Evolutionary conservation across 2,888 invertebrate genomes (phyloP).

Genomic region (Mesopsocus fuscifrons): DNA sequence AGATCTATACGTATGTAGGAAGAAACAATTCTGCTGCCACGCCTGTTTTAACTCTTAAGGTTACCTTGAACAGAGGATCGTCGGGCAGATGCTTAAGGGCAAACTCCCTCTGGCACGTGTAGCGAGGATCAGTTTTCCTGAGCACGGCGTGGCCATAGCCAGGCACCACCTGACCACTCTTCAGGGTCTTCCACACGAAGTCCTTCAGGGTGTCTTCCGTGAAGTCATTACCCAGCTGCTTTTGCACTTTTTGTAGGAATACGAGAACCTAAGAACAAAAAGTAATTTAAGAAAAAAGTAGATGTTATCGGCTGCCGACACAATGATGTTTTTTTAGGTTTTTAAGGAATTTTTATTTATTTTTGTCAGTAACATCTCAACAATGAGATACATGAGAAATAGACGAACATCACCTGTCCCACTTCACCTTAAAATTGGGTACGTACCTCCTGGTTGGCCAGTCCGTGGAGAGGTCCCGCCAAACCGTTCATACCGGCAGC

Average conservation of each 20-base stretch:
- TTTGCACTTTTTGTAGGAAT: constrained; percentile 80
- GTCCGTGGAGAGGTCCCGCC: constrained; percentile 88
- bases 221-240: constrained; percentile 66
- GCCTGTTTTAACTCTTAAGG: no score
- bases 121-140: constrained; percentile 83
- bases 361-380: no score
- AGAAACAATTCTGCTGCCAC: no score
- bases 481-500: constrained; percentile 86
- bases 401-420: no score
- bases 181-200: constrained; percentile 93
- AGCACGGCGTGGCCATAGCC: constrained; percentile 94
- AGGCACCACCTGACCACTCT: constrained; percentile 90
- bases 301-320: constrained; percentile 4
- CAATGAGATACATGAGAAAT: no score
- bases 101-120: constrained; percentile 86
- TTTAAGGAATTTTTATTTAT: constrained; percentile 12
- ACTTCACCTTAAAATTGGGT: no score
- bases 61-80: constrained; percentile 69
- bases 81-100: constrained; percentile 84
- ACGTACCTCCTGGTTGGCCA: constrained; percentile 76
- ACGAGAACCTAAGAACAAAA: constrained; percentile 50
- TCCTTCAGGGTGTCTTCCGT: constrained; percentile 85
- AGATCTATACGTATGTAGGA: no score
- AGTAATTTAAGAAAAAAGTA: constrained; percentile 6
- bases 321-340: constrained; percentile 13